phyloP scores from a whole-genome alignment of 1,140 invertebrate species.

The Aphelinus certus region DNA sequence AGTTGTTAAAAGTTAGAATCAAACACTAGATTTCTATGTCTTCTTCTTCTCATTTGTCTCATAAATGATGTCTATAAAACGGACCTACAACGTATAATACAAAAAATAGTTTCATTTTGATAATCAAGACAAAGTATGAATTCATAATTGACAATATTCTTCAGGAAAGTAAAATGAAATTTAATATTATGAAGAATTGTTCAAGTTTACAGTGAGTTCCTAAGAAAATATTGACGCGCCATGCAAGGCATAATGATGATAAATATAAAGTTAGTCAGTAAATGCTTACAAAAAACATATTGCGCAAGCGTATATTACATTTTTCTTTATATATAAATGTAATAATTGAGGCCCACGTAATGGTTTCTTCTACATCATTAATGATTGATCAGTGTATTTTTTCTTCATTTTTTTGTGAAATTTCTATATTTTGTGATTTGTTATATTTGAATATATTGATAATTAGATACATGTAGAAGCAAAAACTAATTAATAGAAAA shows the following conservation, averaged over 20 bases:
- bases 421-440: conserved; percentile 49
- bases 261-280: conserved; percentile 28
- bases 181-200: conserved; percentile 15
- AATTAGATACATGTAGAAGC: conserved; percentile 50
- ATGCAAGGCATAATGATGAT: conserved; percentile 27
- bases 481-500: conserved; percentile 40
- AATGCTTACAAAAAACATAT: conserved; percentile 31
- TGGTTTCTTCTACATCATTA: conserved; percentile 57
- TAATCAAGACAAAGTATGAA: not conserved
- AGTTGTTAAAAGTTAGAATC: too few species aligned
- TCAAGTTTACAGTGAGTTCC: conserved; percentile 14
- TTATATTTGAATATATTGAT: conserved; percentile 48
- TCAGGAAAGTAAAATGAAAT: conserved; percentile 9
- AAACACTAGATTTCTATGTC: too few species aligned
- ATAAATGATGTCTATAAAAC: too few species aligned
- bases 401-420: conserved; percentile 47
- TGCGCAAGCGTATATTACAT: conserved; percentile 41
- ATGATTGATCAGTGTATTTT: conserved; percentile 46
- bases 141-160: conserved; percentile 24
- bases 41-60: too few species aligned
- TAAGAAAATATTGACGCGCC: conserved; percentile 19
- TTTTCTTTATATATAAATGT: conserved; percentile 60
- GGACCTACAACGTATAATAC: too few species aligned
- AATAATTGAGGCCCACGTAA: conserved; percentile 56
- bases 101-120: not conserved